Evolutionary conservation across 1,140 invertebrate species (phyloP).

Genomic region (Pseudomyrmex dendroicus): DNA sequence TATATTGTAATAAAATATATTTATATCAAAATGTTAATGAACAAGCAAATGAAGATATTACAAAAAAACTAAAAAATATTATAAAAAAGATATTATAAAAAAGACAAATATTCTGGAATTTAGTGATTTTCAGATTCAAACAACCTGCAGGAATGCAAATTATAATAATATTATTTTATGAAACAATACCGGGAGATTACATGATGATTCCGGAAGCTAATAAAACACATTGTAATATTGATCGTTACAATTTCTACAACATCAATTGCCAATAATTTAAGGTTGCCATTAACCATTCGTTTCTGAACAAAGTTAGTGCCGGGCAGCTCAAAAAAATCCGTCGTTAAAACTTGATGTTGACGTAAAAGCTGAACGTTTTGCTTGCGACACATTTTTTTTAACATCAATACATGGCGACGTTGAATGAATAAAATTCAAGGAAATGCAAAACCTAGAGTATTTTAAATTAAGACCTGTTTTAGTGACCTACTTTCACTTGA

Average conservation of each 20-base stretch:
- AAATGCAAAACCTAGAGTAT: conserved; percentile 12
- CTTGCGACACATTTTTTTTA: background rate
- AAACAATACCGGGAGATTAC: conserved; percentile 43
- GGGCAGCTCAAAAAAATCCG: background rate
- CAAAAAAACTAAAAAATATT: too few species aligned
- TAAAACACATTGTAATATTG: conserved; percentile 39
- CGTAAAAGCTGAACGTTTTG: background rate
- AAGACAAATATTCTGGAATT: background rate
- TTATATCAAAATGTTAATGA: conserved; percentile 8
- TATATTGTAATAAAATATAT: background rate
- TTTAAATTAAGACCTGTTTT: conserved; percentile 44
- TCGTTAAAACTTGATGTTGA: background rate
- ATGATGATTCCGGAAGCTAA: conserved; percentile 42
- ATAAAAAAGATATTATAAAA: background rate
- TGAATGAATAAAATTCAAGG: background rate
- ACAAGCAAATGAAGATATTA: background rate
- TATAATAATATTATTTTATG: conserved; percentile 20
- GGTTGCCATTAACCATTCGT: too few species aligned
- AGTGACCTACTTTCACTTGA: conserved; percentile 37
- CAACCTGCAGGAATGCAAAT: conserved; percentile 38
- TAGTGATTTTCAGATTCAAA: background rate
- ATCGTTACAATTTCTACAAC: background rate
- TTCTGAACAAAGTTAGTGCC: background rate
- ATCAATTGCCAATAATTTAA: conserved; percentile 8
- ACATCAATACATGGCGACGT: background rate